Evolutionary conservation across 2,888 invertebrate genomes (phyloP), one percentile per base, ranked within the genome.

Genomic region (Seira ritae): DNA sequence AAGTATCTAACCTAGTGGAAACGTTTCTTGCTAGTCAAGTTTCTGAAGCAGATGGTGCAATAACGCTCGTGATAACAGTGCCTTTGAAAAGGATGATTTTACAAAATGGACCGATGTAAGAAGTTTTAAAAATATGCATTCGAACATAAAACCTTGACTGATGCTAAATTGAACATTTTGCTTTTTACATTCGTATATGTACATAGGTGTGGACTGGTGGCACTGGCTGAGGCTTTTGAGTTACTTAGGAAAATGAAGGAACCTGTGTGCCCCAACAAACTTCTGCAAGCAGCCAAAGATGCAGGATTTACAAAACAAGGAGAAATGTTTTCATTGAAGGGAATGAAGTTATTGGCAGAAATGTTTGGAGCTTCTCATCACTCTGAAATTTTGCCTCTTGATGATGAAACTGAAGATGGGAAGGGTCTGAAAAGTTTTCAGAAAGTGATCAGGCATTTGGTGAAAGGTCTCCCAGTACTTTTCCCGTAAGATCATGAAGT

Each of bases 151-250:
- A 81, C 50, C 19, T 23, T 65, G 46, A 74, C 68, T 65, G 20
- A 24, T 17, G 20, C 3, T 73, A 46, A 17, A 74, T 55, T 72
- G 15, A 1, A 24, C 55, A 86, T 74, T 88, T 88, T n/a, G n/a
- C n/a, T n/a, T n/a, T n/a, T n/a, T n/a, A n/a, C n/a, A n/a, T n/a
- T n/a, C n/a, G n/a, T n/a, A n/a, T n/a, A n/a, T n/a, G n/a, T n/a
- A n/a, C n/a, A 2, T 87, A 97, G 96, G 89, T 97, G 97, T 92
- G 97, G 97, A 8, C 91, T 97, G 80, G 95, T 96, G n/a, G 96
- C 97, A 1, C 91, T 97, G 37, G 94, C 95, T 55, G 97, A 97
- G 95, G 92, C 95, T 69, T 91, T 94, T 66, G 22, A 82, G 68
- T 8, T 77, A 2, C 17, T 82, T 6, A 22, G 8, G 12, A n/a